Evolutionary conservation across 2,888 invertebrate genomes (phyloP), one percentile per base, ranked within the genome.

Genomic region (Drosophila tripunctata): DNA sequence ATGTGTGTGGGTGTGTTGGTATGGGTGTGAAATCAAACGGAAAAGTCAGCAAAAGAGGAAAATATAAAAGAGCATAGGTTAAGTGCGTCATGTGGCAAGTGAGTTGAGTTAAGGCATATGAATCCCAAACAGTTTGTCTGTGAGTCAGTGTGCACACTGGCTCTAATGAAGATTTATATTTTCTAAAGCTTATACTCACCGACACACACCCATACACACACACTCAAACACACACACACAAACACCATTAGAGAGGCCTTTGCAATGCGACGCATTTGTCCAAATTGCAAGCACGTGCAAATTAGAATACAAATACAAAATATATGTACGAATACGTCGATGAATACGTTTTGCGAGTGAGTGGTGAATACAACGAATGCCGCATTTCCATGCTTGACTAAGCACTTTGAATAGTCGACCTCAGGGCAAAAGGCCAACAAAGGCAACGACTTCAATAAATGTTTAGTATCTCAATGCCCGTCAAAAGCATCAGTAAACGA

Each of bases 281-380:
- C 58, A 76, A 83, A 86, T 87, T 86, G 84, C 78, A 86, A 83
- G 88, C 88, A 83, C 82, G 82, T 83, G 82, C 80, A 74, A 86
- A 83, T 83, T 87, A 80, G 82, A 86, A 83, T 79, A 75, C 57
- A 51, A 70, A 54, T 45, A 27, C 27, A 27, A 27, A 27, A 27
- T 10, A 27, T 27, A 27, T 10, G 27, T 21, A 69, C 50, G 52
- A 58, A 55, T 58, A 50, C 51, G 50, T 36, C 30, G 36, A 12
- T 38, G 41, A 55, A 61, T 30, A 19, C 17, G 55, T 24, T 21
- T n/a, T 24, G 44, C 57, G 12, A 19, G 4, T 15, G 31, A 31
- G 31, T 17, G 24, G 38, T 58, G 62, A 67, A 61, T 66, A 58
- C 55, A 57, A 40, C 38, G 44, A 74, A 24, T 50, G 70, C 17